phyloP scores from a whole-genome alignment of 1,140 invertebrate species.

The Pentalonia nigronervosa region DNA sequence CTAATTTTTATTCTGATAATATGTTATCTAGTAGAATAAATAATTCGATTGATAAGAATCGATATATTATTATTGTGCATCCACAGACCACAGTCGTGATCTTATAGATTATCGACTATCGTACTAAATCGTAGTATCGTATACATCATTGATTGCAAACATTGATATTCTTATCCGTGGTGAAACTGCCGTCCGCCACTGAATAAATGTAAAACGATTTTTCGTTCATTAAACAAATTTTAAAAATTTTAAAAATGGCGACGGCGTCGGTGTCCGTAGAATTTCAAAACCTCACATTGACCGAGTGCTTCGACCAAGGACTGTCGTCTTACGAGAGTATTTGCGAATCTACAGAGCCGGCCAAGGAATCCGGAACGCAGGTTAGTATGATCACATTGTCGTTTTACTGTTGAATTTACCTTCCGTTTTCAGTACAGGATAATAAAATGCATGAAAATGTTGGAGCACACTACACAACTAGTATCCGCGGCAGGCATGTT shows the following conservation, averaged over 20 bases:
- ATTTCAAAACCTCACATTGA: slow-evolving; percentile 63
- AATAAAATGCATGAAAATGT: slow-evolving; percentile 73
- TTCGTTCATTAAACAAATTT: background rate
- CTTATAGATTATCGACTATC: too few relatives aligned
- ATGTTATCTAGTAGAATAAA: background rate
- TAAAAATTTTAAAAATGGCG: background rate
- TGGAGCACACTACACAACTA: slow-evolving; percentile 80
- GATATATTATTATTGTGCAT: background rate
- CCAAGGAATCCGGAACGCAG: slow-evolving; percentile 70
- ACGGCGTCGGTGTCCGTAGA: slow-evolving; percentile 15
- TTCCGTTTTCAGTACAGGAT: slow-evolving; percentile 70
- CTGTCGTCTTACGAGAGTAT: slow-evolving; percentile 70
- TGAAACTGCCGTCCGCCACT: background rate
- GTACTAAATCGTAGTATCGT: too few relatives aligned
- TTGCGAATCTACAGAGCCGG: slow-evolving; percentile 68
- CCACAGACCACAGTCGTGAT: too few relatives aligned
- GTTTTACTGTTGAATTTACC: background rate
- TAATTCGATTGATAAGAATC: background rate
- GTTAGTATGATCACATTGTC: slow-evolving; percentile 62
- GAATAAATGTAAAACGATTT: too few relatives aligned
- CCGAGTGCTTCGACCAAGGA: slow-evolving; percentile 70
- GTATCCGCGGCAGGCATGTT: slow-evolving; percentile 84
- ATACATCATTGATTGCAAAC: too few relatives aligned
- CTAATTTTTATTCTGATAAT: background rate
- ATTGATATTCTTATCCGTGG: background rate